Conservation (phyloP, 2,797 vertebrate genomes). For the Rhabdomys pumilio region DNA sequence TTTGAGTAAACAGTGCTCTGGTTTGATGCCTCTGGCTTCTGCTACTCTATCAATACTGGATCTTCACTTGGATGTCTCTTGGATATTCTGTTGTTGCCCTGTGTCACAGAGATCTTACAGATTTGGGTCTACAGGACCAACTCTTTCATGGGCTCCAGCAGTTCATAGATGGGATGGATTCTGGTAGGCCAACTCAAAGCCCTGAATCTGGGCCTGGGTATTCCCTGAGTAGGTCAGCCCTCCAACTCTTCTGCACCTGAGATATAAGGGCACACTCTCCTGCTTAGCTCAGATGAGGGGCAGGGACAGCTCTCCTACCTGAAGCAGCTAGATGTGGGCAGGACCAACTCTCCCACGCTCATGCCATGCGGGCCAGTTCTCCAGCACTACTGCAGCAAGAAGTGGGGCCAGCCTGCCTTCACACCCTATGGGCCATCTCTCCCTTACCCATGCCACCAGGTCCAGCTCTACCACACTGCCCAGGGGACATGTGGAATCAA, state of each 20-base stretch:
- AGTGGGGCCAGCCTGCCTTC: not conserved
- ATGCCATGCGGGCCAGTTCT: not conserved
- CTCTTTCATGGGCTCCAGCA: not conserved
- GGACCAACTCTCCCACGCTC: not conserved
- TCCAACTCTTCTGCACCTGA: not conserved
- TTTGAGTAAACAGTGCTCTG: not conserved
- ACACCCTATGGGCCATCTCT: not conserved
- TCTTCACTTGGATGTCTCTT: not conserved
- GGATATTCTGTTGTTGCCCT: not conserved
- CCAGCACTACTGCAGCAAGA: not conserved
- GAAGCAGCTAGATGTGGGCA: not conserved
- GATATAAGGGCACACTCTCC: not conserved
- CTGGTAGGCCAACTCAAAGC: not conserved
- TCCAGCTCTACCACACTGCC: not conserved
- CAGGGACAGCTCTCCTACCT: not conserved
- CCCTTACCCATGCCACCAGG: not conserved
- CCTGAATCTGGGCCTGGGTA: not conserved
- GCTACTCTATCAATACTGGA: not conserved
- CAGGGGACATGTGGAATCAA: not conserved
- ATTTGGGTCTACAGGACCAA: not conserved
- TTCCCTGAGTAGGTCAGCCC: not conserved
- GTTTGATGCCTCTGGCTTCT: not conserved
- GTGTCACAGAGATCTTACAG: not conserved
- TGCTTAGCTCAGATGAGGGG: not conserved
- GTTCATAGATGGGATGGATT: not conserved